Evolutionary conservation across 2,113 vertebrate species (phyloP), one percentile per base, ranked within the genome.

Genomic region (Hiodon alosoides): DNA sequence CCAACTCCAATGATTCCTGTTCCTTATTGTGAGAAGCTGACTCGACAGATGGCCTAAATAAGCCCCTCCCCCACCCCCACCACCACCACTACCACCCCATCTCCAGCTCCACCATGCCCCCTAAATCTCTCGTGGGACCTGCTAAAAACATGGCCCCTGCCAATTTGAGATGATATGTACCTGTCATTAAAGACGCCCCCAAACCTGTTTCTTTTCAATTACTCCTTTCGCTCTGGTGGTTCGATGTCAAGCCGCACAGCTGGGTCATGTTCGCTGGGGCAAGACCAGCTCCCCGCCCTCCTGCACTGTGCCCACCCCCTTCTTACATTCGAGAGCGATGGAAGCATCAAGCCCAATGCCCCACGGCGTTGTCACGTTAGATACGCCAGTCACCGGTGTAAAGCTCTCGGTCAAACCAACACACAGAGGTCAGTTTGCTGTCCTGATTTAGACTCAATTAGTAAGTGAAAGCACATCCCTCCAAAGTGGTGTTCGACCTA

Each of bases 191-290:
- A 71, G 69, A 31, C 60, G 52, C 69, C 70, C 59, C 59, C 72
- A 73, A 57, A 78, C 76, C 65, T 78, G 71, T 73, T 69, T 69
- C 76, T 69, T 69, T 78, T 78, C 71, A 78, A 73, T 73, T 69
- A 73, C 58, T 11, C 66, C 51, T 48, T 5, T 16, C 47, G 5
- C 13, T 61, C 51, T 8, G 17, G 69, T 6, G 3, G 61, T n/a
- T 64, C 16, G 31, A 31, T 31, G 31, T 31, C 31, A 31, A 31
- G 31, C 31, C 31, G 31, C 31, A 31, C 31, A 31, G 31, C 31
- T 31, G 64, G 7, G 8, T 47, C 4, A 4, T 7, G 64, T 8
- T 47, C 5, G 31, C 2, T 10, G 59, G 64, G 16, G 7, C 9
- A 16, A 17, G 7, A 4, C 53, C 64, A 46, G n/a, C n/a, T n/a